Conservation (phyloP, 2,888 invertebrate species). For the Lasioglossum calceatum region DNA sequence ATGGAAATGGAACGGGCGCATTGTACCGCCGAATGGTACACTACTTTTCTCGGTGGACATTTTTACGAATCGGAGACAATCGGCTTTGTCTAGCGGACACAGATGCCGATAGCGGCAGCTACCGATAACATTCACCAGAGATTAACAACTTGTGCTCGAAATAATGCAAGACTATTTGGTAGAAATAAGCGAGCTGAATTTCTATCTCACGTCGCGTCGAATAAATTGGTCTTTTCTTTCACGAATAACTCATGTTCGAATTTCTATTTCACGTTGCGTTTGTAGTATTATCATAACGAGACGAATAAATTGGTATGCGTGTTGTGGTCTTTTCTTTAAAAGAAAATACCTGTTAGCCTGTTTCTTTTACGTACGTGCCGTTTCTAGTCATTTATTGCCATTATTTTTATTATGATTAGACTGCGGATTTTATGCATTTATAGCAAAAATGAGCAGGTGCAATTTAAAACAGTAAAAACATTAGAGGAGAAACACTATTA, state of each 20-base stretch:
- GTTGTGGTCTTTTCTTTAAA: not conserved
- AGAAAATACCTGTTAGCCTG: not conserved
- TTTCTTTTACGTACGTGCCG: not conserved
- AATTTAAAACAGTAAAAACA: no score
- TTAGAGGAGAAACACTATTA: no score
- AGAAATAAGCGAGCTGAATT: not conserved
- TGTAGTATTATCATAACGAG: not conserved
- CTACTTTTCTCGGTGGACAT: not conserved
- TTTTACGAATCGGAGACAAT: constrained; percentile 36
- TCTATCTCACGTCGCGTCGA: not conserved
- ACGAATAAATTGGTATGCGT: no score
- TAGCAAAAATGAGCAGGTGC: no score
- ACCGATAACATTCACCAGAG: not conserved
- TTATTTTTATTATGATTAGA: not conserved
- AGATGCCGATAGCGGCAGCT: not conserved
- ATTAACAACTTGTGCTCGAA: not conserved
- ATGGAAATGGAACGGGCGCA: constrained; percentile 33
- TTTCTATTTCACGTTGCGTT: no score
- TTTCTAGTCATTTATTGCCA: not conserved
- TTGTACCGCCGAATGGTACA: not conserved
- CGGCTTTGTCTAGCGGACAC: constrained; percentile 25
- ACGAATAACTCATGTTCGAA: no score
- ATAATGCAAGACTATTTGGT: not conserved
- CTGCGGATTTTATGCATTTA: no score
- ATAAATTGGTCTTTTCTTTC: no score